Base-by-base conservation (phyloP, 2,797 vertebrate genomes). In the Numenius phaeopus region DNA sequence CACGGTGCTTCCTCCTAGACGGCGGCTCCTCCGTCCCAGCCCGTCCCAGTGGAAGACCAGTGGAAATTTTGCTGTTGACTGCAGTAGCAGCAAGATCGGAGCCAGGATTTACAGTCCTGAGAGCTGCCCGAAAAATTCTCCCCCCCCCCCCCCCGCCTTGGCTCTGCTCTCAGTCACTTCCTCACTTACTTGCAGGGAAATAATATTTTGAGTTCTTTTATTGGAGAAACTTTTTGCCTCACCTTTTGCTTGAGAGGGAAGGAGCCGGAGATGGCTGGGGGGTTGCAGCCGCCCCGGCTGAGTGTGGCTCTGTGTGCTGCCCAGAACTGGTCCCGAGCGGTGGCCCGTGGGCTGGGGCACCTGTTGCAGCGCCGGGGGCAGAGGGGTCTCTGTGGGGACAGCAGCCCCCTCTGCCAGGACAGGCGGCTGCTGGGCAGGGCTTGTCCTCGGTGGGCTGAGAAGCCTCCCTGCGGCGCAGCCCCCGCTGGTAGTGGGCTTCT, bases 311-410 rank as follows among this genome's bases (percentile, higher is more conserved):
- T 1, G 1, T 0, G 3, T 2, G 8, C 39, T 57, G 37, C 69
- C 0, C 1, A 9, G 15, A 4, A 7, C 21, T 10, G 29, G 30
- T 52, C 62, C 67, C 1, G 0, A 32, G 57, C 0, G 1, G 59
- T n/a, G 59, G 17, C 52, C 54, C 0, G 1, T 1, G 14, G 55
- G 42, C 27, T 29, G 40, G 62, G 15, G 42, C 11, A 40, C 23
- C 23, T 9, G 3, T 32, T 5, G 1, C 30, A 9, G 24, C 1
- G 8, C 37, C 3, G 24, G 58, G 59, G 59, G 17, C 59, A 39
- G 37, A 27, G 59, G 24, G 37, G 26, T 61, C 14, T 62, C 22
- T 14, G 57, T 0, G 2, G 66, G 58, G 27, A 72, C 29, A n/a
- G 37, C 65, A 11, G 10, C 50, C 16, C 1, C 22, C 37, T 44